Conservation (phyloP, 2,113 vertebrate genomes). For the Silurus glanis region DNA sequence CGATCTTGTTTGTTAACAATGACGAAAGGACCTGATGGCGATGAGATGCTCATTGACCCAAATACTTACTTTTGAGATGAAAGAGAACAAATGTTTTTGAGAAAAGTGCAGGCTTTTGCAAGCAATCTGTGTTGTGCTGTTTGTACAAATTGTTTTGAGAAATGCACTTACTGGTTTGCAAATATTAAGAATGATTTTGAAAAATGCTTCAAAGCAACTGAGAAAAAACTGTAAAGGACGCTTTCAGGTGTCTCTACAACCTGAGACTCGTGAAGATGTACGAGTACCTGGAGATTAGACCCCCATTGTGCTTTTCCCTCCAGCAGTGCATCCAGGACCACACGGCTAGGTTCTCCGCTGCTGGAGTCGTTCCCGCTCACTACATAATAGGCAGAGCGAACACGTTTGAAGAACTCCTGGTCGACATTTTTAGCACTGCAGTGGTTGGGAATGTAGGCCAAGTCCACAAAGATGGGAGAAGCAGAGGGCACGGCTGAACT, state of each 20-base stretch:
- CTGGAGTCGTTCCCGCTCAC: constrained; percentile 91
- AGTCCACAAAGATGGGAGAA: constrained; percentile 89
- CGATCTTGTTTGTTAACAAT: too few species aligned
- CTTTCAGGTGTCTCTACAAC: background rate
- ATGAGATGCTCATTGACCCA: too few species aligned
- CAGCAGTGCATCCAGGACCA: constrained; percentile 87
- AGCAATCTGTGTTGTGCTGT: too few species aligned
- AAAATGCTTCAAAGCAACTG: too few species aligned
- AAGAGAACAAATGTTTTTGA: too few species aligned
- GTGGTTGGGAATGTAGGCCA: constrained; percentile 97
- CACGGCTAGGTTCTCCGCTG: constrained; percentile 86
- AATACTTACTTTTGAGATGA: too few species aligned
- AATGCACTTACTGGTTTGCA: too few species aligned
- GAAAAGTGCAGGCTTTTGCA: too few species aligned
- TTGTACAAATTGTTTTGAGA: too few species aligned
- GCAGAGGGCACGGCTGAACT: constrained; percentile 70
- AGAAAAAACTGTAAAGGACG: too few species aligned
- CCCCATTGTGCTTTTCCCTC: constrained; percentile 98
- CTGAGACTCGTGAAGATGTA: background rate
- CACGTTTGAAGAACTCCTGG: constrained; percentile 91
- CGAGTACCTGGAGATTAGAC: constrained; percentile 89
- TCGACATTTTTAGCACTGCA: constrained; percentile 97
- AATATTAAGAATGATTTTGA: too few species aligned
- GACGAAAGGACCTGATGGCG: too few species aligned
- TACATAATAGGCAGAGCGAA: constrained; percentile 93